Evolutionary conservation across 2,888 invertebrate species (phyloP).

Genomic region (Tenodera sinensis): DNA sequence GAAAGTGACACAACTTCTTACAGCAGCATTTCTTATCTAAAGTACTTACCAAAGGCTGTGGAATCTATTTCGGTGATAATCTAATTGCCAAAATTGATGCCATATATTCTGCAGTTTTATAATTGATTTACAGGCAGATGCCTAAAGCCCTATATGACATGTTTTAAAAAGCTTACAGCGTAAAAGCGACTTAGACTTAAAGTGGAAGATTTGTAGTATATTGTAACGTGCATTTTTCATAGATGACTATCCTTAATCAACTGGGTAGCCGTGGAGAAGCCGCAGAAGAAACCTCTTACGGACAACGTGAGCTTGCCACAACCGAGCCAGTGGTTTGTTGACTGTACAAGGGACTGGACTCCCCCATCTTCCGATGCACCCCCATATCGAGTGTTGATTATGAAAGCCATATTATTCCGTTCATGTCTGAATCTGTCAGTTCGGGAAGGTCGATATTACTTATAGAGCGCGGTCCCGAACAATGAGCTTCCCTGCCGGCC

Average conservation of each 20-base stretch:
- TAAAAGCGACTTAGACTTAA: too few species aligned
- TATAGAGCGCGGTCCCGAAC: neutral
- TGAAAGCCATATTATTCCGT: neutral
- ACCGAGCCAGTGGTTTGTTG: neutral
- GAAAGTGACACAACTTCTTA: too few species aligned
- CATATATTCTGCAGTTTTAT: too few species aligned
- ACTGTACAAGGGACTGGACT: neutral
- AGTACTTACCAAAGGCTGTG: too few species aligned
- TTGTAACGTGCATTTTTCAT: too few species aligned
- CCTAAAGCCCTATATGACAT: too few species aligned
- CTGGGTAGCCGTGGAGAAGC: neutral
- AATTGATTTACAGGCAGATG: too few species aligned
- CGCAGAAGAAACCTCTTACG: neutral
- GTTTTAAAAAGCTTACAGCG: too few species aligned
- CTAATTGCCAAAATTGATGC: too few species aligned
- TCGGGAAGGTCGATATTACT: neutral
- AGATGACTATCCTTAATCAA: neutral
- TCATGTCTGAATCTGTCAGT: neutral
- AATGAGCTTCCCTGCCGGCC: conserved; percentile 7
- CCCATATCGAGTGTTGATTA: neutral
- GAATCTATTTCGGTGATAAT: too few species aligned
- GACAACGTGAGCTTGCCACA: neutral
- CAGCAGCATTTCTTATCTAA: too few species aligned
- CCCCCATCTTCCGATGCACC: neutral
- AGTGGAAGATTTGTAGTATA: too few species aligned